phyloP scores from a whole-genome alignment of 2,113 vertebrate genomes.

The Syngnathus floridae region DNA sequence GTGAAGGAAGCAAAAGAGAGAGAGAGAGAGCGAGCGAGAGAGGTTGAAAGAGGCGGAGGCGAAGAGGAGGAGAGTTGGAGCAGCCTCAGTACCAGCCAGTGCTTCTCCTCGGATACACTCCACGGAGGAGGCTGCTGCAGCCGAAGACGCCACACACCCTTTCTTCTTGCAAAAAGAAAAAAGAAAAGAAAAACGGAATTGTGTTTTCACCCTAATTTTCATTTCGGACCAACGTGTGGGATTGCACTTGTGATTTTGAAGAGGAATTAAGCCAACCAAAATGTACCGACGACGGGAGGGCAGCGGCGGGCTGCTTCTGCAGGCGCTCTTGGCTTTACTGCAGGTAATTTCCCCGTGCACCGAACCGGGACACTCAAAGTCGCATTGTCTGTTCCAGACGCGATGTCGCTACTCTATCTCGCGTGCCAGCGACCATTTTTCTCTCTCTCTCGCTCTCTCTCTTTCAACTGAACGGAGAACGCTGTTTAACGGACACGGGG shows the following conservation, averaged over 20 bases:
- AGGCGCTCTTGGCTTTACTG: slow-evolving; percentile 62
- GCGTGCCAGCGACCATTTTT: background rate
- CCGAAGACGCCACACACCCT: slow-evolving; percentile 34
- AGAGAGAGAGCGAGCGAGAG: too few species aligned
- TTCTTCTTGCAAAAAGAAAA: slow-evolving; percentile 52
- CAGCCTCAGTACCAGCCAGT: slow-evolving; percentile 69
- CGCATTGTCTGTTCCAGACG: slow-evolving; percentile 3
- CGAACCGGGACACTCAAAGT: slow-evolving; percentile 28
- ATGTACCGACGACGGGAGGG: slow-evolving; percentile 64
- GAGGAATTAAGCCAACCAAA: slow-evolving; percentile 24
- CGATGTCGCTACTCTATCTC: background rate
- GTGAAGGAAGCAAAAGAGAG: slow-evolving; percentile 49
- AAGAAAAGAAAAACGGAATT: slow-evolving; percentile 39
- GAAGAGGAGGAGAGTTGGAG: slow-evolving; percentile 11
- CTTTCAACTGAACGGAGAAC: background rate
- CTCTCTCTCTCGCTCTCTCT: background rate
- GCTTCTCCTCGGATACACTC: slow-evolving; percentile 44
- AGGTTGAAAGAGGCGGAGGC: background rate
- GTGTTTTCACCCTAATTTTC: slow-evolving; percentile 15
- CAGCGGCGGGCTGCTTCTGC: slow-evolving; percentile 55
- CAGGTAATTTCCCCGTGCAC: slow-evolving; percentile 54
- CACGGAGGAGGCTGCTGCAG: slow-evolving; percentile 57
- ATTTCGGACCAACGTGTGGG: slow-evolving; percentile 20
- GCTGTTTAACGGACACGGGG: background rate
- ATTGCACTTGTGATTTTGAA: slow-evolving; percentile 15